phyloP scores from a whole-genome alignment of 2,797 vertebrate genomes.

The Phrynocephalus vlangalii region DNA sequence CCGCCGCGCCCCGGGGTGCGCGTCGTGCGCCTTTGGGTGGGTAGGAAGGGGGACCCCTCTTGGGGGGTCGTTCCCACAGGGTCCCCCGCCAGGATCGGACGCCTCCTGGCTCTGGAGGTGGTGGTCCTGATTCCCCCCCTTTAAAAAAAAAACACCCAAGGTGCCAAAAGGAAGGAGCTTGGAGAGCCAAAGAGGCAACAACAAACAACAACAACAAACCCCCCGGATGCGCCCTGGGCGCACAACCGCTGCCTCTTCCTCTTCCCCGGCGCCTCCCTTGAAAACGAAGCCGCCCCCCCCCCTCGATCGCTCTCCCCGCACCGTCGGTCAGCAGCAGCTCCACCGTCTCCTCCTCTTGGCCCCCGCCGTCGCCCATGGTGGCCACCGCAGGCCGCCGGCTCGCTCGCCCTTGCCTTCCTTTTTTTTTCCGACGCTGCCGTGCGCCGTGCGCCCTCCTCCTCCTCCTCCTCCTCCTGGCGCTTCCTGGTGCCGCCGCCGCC shows the following conservation, averaged over 20 bases:
- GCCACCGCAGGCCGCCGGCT: neutral
- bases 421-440: neutral
- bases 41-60: neutral
- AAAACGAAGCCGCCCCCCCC: neutral
- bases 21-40: neutral
- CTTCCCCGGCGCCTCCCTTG: neutral
- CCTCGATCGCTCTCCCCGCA: neutral
- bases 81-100: neutral
- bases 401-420: neutral
- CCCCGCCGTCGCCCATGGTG: constrained; percentile 24
- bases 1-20: no score
- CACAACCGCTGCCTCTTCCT: no score
- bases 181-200: no score
- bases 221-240: no score
- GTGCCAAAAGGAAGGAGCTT: no score
- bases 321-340: constrained; percentile 36
- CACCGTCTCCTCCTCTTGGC: constrained; percentile 9
- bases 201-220: no score
- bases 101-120: no score
- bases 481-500: constrained; percentile 21
- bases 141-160: no score
- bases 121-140: no score
- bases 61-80: neutral
- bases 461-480: neutral
- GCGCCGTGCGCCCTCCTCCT: no score